Conservation (phyloP, 2,113 vertebrate species). For the Apus apus region DNA sequence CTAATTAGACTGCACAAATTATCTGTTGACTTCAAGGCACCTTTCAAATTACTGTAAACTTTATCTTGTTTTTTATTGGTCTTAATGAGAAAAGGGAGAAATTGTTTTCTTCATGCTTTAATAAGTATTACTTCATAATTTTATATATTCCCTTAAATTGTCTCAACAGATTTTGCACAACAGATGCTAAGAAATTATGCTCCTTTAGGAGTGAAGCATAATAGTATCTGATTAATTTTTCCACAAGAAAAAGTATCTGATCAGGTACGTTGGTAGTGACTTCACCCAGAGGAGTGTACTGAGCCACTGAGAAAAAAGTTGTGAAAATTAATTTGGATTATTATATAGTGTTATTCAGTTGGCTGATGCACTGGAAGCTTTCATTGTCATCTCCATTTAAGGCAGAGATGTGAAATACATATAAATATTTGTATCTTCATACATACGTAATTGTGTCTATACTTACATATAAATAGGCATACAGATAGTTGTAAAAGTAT, state of each 20-base stretch:
- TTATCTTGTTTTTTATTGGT: neutral
- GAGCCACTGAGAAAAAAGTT: neutral
- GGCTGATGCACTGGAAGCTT: neutral
- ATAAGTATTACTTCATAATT: neutral
- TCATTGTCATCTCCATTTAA: neutral
- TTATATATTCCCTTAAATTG: neutral
- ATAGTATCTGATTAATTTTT: neutral
- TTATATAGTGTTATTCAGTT: neutral
- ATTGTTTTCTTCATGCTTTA: neutral
- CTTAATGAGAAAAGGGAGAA: neutral
- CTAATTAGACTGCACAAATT: neutral
- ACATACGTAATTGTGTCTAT: rapidly evolving
- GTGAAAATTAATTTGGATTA: neutral
- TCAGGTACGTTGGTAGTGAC: neutral
- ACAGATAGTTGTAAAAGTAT: neutral
- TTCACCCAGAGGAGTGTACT: neutral
- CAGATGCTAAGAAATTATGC: neutral
- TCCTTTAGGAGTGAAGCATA: neutral
- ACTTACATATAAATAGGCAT: neutral
- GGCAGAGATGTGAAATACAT: neutral
- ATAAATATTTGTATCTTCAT: neutral
- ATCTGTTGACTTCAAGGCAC: neutral
- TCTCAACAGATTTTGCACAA: neutral
- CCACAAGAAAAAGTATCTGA: neutral
- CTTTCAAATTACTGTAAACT: neutral